Conservation (phyloP, 1,140 invertebrate species). For the Phortica variegata region DNA sequence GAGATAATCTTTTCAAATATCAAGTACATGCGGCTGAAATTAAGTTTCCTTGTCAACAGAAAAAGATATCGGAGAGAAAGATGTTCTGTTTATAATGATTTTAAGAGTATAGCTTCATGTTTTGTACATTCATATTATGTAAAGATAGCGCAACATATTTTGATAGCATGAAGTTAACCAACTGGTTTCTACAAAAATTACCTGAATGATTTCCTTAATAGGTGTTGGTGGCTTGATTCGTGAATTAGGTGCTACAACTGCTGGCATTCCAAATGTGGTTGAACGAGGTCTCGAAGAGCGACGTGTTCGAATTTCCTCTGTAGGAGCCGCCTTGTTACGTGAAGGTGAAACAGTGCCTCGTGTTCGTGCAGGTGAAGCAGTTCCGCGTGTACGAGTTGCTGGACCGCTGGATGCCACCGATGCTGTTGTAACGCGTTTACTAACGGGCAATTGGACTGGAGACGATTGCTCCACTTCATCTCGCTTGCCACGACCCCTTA, state of each 20-base stretch:
- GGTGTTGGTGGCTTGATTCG: slow-evolving; percentile 30
- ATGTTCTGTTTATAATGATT: too few species aligned
- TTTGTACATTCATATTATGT: too few species aligned
- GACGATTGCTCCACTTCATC: slow-evolving; percentile 14
- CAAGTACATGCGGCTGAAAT: not conserved
- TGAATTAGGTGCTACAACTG: slow-evolving; percentile 2
- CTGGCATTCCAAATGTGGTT: slow-evolving; percentile 13
- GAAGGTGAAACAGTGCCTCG: slow-evolving; percentile 26
- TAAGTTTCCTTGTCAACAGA: too few species aligned
- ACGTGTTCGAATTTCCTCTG: slow-evolving; percentile 19
- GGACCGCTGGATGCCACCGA: slow-evolving; percentile 1
- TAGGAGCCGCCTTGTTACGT: slow-evolving; percentile 14
- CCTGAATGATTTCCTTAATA: slow-evolving; percentile 30
- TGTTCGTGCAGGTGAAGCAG: slow-evolving; percentile 3
- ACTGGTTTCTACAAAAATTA: slow-evolving; percentile 1
- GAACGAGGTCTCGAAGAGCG: slow-evolving; percentile 45
- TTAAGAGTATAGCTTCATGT: too few species aligned
- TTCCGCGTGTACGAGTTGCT: slow-evolving; percentile 34
- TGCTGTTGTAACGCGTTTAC: slow-evolving; percentile 13
- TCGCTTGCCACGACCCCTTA: slow-evolving; percentile 35
- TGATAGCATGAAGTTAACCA: too few species aligned
- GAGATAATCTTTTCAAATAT: slow-evolving; percentile 8
- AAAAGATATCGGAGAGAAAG: too few species aligned
- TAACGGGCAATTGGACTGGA: slow-evolving; percentile 19
- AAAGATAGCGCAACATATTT: too few species aligned